Evolutionary conservation across 2,797 vertebrate species (phyloP).

Genomic region (Tachyglossus aculeatus): DNA sequence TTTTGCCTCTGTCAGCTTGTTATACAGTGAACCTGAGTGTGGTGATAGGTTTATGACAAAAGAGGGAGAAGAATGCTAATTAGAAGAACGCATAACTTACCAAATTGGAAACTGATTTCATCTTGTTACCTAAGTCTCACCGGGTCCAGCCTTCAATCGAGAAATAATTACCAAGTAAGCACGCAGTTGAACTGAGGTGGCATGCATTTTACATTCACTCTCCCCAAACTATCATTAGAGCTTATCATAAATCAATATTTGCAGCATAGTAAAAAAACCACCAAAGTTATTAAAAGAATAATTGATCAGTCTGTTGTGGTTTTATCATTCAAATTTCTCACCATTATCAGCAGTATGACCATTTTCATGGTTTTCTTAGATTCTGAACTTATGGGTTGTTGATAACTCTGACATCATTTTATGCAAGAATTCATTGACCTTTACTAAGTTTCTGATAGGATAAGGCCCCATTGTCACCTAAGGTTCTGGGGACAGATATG

Average conservation of each 20-base stretch:
- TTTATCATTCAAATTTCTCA: slow-evolving; percentile 38
- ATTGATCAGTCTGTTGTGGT: slow-evolving; percentile 42
- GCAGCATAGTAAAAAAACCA: slow-evolving; percentile 44
- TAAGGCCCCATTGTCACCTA: slow-evolving; percentile 33
- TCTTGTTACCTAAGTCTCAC: slow-evolving; percentile 44
- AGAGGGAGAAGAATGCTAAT: slow-evolving; percentile 6
- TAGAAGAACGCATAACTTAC: slow-evolving; percentile 38
- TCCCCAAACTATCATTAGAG: slow-evolving; percentile 46
- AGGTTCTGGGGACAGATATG: slow-evolving; percentile 24
- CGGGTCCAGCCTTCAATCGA: slow-evolving; percentile 29
- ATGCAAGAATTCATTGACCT: slow-evolving; percentile 66
- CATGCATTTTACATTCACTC: slow-evolving; percentile 33
- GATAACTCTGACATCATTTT: slow-evolving; percentile 56
- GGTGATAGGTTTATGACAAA: slow-evolving; percentile 29
- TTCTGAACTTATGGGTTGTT: slow-evolving; percentile 55
- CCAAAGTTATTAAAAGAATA: slow-evolving; percentile 47
- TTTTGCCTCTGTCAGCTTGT: slow-evolving; percentile 10
- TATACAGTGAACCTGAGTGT: slow-evolving; percentile 14
- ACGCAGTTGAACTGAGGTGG: slow-evolving; percentile 33
- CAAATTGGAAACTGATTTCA: slow-evolving; percentile 54
- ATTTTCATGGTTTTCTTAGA: slow-evolving; percentile 34
- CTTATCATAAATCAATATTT: slow-evolving; percentile 57
- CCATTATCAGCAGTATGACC: slow-evolving; percentile 29
- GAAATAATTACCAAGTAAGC: slow-evolving; percentile 46
- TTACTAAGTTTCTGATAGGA: slow-evolving; percentile 55